Evolutionary conservation across 2,888 invertebrate species (phyloP).

Genomic region (Cancer borealis): DNA sequence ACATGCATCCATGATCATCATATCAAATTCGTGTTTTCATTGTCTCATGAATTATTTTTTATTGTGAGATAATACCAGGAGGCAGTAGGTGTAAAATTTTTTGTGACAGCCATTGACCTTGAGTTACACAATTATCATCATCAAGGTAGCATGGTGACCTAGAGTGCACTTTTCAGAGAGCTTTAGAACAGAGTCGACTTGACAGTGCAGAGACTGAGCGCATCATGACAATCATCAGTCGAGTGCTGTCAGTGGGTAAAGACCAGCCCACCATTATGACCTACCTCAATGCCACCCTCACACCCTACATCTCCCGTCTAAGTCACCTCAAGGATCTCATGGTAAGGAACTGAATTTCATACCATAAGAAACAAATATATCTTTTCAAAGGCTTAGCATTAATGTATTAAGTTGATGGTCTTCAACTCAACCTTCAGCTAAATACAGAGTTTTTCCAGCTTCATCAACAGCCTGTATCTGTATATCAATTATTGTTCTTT

Average conservation of each 20-base stretch:
- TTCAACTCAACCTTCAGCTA: no score
- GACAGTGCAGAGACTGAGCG: slow-evolving; percentile 86
- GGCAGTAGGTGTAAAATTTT: neutral
- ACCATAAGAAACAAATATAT: neutral
- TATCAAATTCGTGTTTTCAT: no score
- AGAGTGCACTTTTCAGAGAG: slow-evolving; percentile 63
- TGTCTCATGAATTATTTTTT: no score
- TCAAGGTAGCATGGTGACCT: neutral
- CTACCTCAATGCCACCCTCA: slow-evolving; percentile 86
- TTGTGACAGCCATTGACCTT: neutral
- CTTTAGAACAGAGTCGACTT: slow-evolving; percentile 81
- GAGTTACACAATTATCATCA: neutral
- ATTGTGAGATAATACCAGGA: no score
- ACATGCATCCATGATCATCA: no score
- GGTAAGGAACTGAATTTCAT: slow-evolving; percentile 49
- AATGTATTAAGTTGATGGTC: no score
- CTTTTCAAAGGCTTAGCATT: no score
- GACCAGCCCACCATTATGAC: slow-evolving; percentile 84
- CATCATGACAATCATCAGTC: slow-evolving; percentile 88
- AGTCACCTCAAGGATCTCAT: slow-evolving; percentile 74
- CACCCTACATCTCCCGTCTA: slow-evolving; percentile 81
- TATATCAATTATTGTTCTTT: no score
- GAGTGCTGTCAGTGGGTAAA: slow-evolving; percentile 84
- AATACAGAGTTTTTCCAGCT: no score
- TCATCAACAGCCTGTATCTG: no score